Percentiles rank a stretch among this genome's conserved stretches.
phyloP scores from a whole-genome alignment of 2,888 invertebrate genomes.

The Pseudococcus jackbeardsleyi region DNA sequence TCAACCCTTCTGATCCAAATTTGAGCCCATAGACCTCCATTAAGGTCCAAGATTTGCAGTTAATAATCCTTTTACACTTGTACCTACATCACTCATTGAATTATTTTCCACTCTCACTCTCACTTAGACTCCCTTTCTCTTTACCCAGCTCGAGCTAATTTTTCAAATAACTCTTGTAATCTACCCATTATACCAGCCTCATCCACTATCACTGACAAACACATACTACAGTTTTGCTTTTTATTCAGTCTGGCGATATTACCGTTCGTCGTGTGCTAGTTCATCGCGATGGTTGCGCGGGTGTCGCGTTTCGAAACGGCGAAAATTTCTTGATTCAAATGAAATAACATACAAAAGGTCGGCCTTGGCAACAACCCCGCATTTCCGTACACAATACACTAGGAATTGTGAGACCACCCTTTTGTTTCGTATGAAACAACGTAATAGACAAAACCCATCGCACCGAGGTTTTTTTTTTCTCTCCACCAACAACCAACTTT shows the following conservation, averaged over 20 bases:
- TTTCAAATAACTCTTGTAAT: not conserved
- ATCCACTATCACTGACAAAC: not conserved
- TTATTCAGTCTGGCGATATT: not conserved
- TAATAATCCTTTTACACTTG: too few relatives aligned
- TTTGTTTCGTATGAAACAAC: constrained; percentile 51
- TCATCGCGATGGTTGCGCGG: not conserved
- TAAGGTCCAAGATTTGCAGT: too few relatives aligned
- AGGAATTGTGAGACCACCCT: constrained; percentile 62
- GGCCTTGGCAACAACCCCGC: constrained; percentile 62
- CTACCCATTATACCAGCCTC: too few relatives aligned
- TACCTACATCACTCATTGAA: too few relatives aligned
- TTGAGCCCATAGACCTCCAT: too few relatives aligned
- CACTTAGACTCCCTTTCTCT: not conserved
- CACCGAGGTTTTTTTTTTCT: constrained; percentile 11
- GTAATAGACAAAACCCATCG: constrained; percentile 57
- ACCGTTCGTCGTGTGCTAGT: not conserved
- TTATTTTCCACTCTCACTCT: not conserved
- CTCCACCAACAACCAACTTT: not conserved
- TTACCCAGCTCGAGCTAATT: not conserved
- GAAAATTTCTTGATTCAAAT: constrained; percentile 61
- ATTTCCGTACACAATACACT: constrained; percentile 63
- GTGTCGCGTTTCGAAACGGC: constrained; percentile 38
- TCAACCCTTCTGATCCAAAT: too few relatives aligned
- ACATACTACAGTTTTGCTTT: not conserved
- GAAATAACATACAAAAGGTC: constrained; percentile 64